phyloP scores from a whole-genome alignment of 53 echinoderm and acorn worm genomes.

The Echinometra lucunter region DNA sequence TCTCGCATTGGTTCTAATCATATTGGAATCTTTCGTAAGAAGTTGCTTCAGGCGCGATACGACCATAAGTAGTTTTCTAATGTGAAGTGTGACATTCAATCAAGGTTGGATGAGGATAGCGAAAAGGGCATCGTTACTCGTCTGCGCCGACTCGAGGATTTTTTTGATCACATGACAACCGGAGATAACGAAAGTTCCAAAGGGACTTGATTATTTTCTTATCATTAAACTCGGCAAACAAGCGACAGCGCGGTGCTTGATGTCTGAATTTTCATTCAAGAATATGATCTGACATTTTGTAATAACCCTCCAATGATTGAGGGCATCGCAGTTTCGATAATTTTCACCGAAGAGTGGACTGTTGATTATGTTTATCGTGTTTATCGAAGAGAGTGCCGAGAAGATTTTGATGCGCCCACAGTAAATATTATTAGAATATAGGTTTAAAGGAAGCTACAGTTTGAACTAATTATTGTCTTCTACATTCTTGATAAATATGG shows the following conservation, averaged over 20 bases:
- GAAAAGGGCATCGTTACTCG: background rate
- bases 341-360: background rate
- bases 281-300: constrained; percentile 13
- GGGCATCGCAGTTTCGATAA: background rate
- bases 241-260: background rate
- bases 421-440: background rate
- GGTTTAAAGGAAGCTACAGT: background rate
- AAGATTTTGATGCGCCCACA: background rate
- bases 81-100: background rate
- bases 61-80: background rate
- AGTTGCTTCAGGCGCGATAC: background rate
- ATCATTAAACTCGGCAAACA: background rate
- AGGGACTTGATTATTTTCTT: background rate
- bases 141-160: background rate
- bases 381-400: background rate
- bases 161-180: background rate
- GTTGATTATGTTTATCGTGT: too few species aligned
- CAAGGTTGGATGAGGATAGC: background rate
- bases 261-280: background rate
- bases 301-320: background rate
- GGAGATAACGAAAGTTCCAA: background rate
- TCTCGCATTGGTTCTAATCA: background rate
- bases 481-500: background rate
- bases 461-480: background rate
- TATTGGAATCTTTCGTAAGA: background rate